phyloP scores from a whole-genome alignment of 2,113 vertebrate species.

The Cricetomys ansorgei region DNA sequence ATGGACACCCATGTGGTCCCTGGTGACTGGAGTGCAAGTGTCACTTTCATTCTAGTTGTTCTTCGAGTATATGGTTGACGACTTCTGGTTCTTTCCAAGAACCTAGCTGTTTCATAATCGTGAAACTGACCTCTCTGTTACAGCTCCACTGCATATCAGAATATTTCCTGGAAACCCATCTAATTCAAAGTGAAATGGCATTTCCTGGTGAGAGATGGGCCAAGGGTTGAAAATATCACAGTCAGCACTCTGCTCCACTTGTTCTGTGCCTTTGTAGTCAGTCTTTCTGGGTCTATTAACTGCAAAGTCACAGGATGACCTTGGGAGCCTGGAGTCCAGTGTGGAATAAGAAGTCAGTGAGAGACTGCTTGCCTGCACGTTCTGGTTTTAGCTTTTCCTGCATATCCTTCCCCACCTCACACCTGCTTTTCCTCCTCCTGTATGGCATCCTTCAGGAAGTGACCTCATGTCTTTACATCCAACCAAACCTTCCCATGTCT shows the following conservation, averaged over 20 bases:
- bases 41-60: neutral
- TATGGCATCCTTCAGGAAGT: neutral
- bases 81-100: constrained; percentile 22
- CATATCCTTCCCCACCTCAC: neutral
- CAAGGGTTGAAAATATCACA: constrained; percentile 18
- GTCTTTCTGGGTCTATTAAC: constrained; percentile 18
- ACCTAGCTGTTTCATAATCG: neutral
- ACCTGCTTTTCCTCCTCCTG: neutral
- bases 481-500: neutral
- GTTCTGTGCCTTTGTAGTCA: neutral
- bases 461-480: neutral
- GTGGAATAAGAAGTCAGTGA: neutral
- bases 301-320: neutral
- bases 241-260: neutral
- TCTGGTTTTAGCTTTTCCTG: neutral
- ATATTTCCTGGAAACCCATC: constrained; percentile 42
- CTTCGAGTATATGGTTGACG: neutral
- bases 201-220: constrained; percentile 29
- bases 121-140: neutral
- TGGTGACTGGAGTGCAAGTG: neutral
- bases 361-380: neutral
- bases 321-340: neutral
- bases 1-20: neutral
- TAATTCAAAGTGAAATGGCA: constrained; percentile 40
- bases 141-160: neutral